phyloP scores from a whole-genome alignment of 2,113 vertebrate genomes.

The Corythaeola cristata region DNA sequence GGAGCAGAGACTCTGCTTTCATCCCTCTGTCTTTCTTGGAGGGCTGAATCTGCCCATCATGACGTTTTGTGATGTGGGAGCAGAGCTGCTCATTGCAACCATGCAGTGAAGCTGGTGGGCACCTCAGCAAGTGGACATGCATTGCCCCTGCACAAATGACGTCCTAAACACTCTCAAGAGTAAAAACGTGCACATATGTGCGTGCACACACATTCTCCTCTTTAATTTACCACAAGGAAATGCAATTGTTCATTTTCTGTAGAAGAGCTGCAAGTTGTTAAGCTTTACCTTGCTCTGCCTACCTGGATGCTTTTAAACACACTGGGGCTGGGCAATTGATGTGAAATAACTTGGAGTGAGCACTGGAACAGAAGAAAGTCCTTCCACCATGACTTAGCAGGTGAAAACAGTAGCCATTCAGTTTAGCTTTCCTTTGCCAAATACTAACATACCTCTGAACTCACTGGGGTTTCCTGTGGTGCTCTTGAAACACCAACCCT shows the following conservation, averaged over 20 bases:
- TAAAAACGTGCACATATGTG: background rate
- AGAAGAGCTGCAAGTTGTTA: background rate
- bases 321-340: fast-evolving
- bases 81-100: background rate
- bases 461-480: background rate
- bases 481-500: background rate
- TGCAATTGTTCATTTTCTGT: background rate
- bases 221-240: background rate
- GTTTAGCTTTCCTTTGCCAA: background rate
- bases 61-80: slow-evolving; percentile 11
- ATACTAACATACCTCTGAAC: background rate
- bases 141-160: background rate
- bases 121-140: background rate
- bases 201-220: background rate
- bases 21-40: background rate
- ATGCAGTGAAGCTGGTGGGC: background rate
- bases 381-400: background rate
- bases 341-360: background rate
- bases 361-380: background rate
- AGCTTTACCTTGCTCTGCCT: background rate
- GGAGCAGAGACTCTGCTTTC: background rate
- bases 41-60: background rate
- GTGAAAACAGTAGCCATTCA: background rate
- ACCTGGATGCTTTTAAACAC: background rate
- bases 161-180: background rate